A percentile compares a stretch with the other conserved stretches of the same genome.
phyloP scores from a whole-genome alignment of 2,797 vertebrate species.

The Myripristis murdjan region DNA sequence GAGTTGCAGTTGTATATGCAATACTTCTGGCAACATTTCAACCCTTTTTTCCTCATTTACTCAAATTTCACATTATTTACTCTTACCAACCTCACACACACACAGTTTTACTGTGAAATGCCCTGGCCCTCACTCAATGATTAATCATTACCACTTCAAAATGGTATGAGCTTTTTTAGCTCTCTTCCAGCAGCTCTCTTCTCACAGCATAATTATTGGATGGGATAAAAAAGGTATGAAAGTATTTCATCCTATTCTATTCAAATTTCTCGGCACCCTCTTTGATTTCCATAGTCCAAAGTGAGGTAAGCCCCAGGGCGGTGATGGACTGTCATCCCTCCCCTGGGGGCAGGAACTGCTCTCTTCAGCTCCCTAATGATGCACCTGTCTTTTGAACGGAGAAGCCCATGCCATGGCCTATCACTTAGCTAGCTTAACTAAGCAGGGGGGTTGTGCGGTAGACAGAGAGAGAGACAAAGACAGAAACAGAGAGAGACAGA shows the following conservation, averaged over 20 bases:
- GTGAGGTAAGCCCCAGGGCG: slow-evolving; percentile 80
- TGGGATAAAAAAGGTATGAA: slow-evolving; percentile 28
- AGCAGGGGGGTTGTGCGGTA: slow-evolving; percentile 56
- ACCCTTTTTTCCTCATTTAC: slow-evolving; percentile 16
- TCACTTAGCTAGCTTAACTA: slow-evolving; percentile 85
- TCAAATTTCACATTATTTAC: slow-evolving; percentile 38
- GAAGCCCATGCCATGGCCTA: slow-evolving; percentile 81
- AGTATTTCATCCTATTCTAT: slow-evolving; percentile 80
- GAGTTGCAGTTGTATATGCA: background rate
- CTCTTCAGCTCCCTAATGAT: slow-evolving; percentile 87
- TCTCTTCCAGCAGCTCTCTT: slow-evolving; percentile 21
- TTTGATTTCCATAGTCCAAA: slow-evolving; percentile 87
- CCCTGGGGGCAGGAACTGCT: slow-evolving; percentile 81
- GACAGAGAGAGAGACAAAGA: slow-evolving; percentile 53
- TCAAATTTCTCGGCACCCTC: slow-evolving; percentile 77
- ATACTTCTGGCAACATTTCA: background rate
- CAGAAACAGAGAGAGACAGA: slow-evolving; percentile 65
- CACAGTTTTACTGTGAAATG: slow-evolving; percentile 20
- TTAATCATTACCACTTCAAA: slow-evolving; percentile 63
- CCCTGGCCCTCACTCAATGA: slow-evolving; percentile 26
- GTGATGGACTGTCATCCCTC: slow-evolving; percentile 85
- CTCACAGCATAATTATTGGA: slow-evolving; percentile 62
- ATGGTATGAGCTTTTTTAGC: slow-evolving; percentile 14
- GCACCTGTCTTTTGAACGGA: slow-evolving; percentile 82
- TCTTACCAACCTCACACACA: slow-evolving; percentile 13